phyloP scores from a whole-genome alignment of 2,888 invertebrate species.

The Eutolmus rufibarbis region DNA sequence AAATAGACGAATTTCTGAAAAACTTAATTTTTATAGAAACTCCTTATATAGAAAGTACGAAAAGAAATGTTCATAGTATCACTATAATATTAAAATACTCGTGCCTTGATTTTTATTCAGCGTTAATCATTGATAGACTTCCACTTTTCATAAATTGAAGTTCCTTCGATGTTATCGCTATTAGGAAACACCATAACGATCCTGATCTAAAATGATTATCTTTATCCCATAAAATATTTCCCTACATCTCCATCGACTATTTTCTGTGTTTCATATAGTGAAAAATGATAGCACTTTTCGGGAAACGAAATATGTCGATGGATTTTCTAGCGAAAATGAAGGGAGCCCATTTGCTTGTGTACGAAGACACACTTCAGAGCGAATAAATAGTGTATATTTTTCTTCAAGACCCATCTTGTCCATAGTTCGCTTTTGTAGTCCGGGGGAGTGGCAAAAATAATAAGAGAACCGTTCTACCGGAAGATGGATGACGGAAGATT shows the following conservation, averaged over 20 bases:
- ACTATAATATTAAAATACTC: too few species aligned
- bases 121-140: too few species aligned
- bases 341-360: not conserved
- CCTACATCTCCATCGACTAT: not conserved
- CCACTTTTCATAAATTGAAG: not conserved
- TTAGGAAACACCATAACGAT: not conserved
- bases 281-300: not conserved
- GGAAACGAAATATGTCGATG: not conserved
- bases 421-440: constrained; percentile 14
- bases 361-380: not conserved
- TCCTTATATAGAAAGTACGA: too few species aligned
- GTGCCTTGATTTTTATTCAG: too few species aligned
- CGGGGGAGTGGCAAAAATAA: not conserved
- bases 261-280: not conserved
- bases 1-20: too few species aligned
- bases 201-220: not conserved
- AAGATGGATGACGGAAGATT: constrained; percentile 22
- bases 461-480: not conserved
- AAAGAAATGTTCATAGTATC: too few species aligned
- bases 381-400: constrained; percentile 9
- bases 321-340: not conserved
- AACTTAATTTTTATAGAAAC: too few species aligned
- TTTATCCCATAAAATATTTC: not conserved
- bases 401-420: constrained; percentile 17
- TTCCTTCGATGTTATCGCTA: not conserved